Evolutionary conservation across 2,888 invertebrate species (phyloP), one percentile per base, ranked within the genome.

Genomic region (Drosophila ustulata): DNA sequence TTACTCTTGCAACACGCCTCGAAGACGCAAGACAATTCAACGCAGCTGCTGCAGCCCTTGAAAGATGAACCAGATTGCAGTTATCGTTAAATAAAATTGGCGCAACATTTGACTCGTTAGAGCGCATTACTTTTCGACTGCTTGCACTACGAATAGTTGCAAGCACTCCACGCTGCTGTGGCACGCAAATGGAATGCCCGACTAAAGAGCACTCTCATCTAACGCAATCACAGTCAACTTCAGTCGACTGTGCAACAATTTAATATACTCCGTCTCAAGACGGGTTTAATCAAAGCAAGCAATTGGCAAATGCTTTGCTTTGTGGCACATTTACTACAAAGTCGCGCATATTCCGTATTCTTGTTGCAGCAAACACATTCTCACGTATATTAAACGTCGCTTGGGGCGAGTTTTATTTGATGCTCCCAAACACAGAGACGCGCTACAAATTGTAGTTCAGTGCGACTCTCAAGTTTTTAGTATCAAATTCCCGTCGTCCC

Each of bases 81-180:
- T 39, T 39, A 73, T 25, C 62, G 59, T 61, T 26, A 66, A 62
- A 55, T 70, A 63, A 66, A 73, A 80, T 78, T 73, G 78, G 66
- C 51, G 75, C 81, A 75, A 66, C 70, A 80, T 83, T 82, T 68
- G 70, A 55, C 28, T 47, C 63, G 62, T 78, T 76, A 63, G 70
- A 69, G 78, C 74, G 78, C 74, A 37, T 56, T 56, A 46, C 66
- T 58, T 76, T 74, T 70, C 76, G 41, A 18, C n/a, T n/a, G n/a
- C n/a, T n/a, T n/a, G n/a, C n/a, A n/a, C 69, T 69, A 65, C 63
- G 53, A 76, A 57, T 46, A 46, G 30, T 62, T 41, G 68, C 46
- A 51, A 43, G 37, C 34, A 39, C 43, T 61, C 25, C n/a, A n/a
- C n/a, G 32, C 37, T 13, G 11, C 9, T 11, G 45, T 28, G 56